Conservation (phyloP, 2,888 invertebrate species). For the Allophyes oxyacanthae region DNA sequence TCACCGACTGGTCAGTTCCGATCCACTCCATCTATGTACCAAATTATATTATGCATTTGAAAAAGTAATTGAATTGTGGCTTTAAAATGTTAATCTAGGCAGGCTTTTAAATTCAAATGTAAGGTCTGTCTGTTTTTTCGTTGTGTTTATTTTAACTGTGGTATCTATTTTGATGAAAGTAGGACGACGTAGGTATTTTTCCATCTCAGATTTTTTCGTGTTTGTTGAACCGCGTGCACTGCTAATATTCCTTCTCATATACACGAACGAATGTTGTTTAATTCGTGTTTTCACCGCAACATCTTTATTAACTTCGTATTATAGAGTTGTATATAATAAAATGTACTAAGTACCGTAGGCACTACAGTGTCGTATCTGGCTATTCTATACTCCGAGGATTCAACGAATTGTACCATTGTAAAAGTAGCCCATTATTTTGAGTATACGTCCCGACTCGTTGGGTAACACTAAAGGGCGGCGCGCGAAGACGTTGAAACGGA, state of each 20-base stretch:
- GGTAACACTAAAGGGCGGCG: slow-evolving; percentile 61
- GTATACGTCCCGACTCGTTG: slow-evolving; percentile 50
- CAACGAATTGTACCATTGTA: slow-evolving; percentile 5
- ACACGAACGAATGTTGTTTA: too few relatives aligned
- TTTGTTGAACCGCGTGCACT: too few relatives aligned
- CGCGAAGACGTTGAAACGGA: slow-evolving; percentile 62
- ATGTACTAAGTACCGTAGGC: not conserved
- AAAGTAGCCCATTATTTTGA: slow-evolving; percentile 21
- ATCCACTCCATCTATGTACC: slow-evolving; percentile 62
- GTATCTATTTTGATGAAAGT: too few relatives aligned
- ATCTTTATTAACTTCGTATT: too few relatives aligned
- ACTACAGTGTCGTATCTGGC: not conserved
- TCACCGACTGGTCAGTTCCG: slow-evolving; percentile 75
- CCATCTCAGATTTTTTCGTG: too few relatives aligned
- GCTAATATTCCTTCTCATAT: too few relatives aligned
- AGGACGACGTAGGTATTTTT: too few relatives aligned
- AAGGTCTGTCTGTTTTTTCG: too few relatives aligned
- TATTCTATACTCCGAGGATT: not conserved
- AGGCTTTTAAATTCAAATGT: too few relatives aligned
- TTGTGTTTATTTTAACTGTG: too few relatives aligned
- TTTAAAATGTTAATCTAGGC: not conserved
- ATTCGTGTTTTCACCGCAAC: too few relatives aligned
- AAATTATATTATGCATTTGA: slow-evolving; percentile 61
- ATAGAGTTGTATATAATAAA: too few relatives aligned
- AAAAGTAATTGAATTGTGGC: slow-evolving; percentile 19